These are phyloP conservation scores for Oceanodroma tethys DNA, from an alignment of 2,113 vertebrate genomes.

Conservation along the genomic window DNA sequence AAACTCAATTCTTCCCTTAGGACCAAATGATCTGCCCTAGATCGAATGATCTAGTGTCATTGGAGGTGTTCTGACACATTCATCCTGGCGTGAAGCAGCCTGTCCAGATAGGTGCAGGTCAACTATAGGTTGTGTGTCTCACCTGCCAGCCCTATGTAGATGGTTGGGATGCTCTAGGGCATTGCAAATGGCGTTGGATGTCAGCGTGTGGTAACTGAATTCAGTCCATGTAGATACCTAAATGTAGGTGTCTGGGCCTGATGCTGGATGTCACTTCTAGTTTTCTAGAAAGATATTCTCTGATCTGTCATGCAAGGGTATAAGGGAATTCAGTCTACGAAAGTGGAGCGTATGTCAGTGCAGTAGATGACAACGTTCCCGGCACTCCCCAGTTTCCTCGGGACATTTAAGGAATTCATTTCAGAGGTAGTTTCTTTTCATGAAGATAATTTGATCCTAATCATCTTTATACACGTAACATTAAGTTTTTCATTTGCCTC, in stretches of 20 bases:
- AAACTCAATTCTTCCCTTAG: not conserved
- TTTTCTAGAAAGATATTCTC: not conserved
- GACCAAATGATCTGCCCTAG: not conserved
- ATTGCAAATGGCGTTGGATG: not conserved
- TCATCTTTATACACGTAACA: constrained; percentile 8
- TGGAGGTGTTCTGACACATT: not conserved
- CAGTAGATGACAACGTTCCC: not conserved
- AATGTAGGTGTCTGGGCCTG: not conserved
- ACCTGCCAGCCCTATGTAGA: not conserved
- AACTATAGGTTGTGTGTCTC: not conserved
- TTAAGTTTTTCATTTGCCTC: constrained; percentile 42
- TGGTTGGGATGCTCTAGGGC: not conserved
- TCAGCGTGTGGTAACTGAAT: not conserved
- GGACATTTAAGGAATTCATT: not conserved
- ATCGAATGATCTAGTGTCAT: not conserved
- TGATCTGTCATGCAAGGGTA: not conserved
- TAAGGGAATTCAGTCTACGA: not conserved
- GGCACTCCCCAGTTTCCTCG: rapidly evolving
- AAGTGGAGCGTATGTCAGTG: not conserved
- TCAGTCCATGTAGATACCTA: not conserved
- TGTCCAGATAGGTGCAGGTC: not conserved
- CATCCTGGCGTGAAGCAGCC: not conserved
- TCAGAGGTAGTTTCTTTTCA: not conserved
- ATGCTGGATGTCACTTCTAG: not conserved
- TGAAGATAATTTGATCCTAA: not conserved